Evolutionary conservation across 1,140 invertebrate genomes (phyloP).

Genomic region (Vollenhovia emeryi): DNA sequence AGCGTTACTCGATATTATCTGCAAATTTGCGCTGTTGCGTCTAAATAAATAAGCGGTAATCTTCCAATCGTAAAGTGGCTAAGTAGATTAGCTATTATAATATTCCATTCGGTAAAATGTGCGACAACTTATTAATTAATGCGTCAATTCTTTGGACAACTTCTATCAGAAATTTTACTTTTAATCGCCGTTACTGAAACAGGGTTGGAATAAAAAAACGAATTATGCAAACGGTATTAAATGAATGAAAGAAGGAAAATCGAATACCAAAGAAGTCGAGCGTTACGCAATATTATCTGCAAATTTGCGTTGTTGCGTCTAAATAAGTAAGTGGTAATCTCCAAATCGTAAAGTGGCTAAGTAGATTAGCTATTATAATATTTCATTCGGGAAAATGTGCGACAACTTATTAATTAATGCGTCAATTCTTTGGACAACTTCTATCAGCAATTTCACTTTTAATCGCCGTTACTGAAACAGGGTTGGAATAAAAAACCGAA

Average conservation of each 20-base stretch:
- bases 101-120: background rate
- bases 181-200: background rate
- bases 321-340: conserved; percentile 29
- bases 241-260: too few relatives aligned
- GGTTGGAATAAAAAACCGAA: background rate
- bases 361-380: background rate
- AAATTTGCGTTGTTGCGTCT: background rate
- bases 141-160: background rate
- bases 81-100: background rate
- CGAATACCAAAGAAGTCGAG: too few relatives aligned
- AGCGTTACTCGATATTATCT: background rate
- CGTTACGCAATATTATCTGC: background rate
- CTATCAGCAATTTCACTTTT: background rate
- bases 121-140: conserved; percentile 1
- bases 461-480: background rate
- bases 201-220: background rate
- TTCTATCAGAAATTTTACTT: background rate
- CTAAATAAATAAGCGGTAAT: conserved; percentile 29
- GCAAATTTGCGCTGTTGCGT: background rate
- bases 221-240: background rate
- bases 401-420: background rate
- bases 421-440: background rate
- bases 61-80: background rate
- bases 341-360: background rate
- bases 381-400: background rate